Base-by-base conservation (phyloP, 2,888 invertebrate species). In the Eucera pruinosa region DNA sequence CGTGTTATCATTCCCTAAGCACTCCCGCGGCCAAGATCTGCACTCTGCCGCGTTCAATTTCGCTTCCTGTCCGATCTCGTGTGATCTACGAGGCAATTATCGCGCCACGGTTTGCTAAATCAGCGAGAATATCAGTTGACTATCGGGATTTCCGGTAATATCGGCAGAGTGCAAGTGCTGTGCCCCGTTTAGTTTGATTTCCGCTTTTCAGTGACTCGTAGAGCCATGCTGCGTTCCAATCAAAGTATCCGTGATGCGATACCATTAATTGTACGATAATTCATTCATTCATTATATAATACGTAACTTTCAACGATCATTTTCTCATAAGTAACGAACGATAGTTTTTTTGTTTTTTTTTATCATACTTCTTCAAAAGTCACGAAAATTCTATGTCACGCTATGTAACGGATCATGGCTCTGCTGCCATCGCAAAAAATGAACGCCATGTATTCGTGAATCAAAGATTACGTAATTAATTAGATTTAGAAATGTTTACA, bases 161-260 rank as follows among this genome's bases (percentile, higher is more conserved):
- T 55, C 57, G 74, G 81, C 88, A 85, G 89, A 89, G 88, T 86
- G 89, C 89, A 85, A 78, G 78, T 87, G 83, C 80, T 85, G 81
- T 27, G 86, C 80, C 84, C 77, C 83, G 78, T 87, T 89, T 86
- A 87, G 80, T 89, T 87, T 85, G 84, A 86, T 84, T 84, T 85
- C 79, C 82, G 76, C 81, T 77, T 79, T 81, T 79, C 78, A 80
- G 78, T 81, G 77, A 82, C 50, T 69, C 79, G 80, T 80, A 78
- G 80, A 79, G 85, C 81, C 74, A 62, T 83, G 80, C 78, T 77
- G 57, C 78, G 83, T 78, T 73, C 39, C 74, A 54, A 15, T 2
- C 23, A 61, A 64, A 48, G 69, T 67, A 66, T 78, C 57, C 18
- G 7, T 43, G 55, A 43, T 20, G 13, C 76, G 70, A 76, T 70